A percentile compares a stretch with the other conserved stretches of the same genome.
These are phyloP conservation scores for Chaetodon trifasciatus DNA, from an alignment of 2,797 vertebrate genomes.

Conservation along the genomic window DNA sequence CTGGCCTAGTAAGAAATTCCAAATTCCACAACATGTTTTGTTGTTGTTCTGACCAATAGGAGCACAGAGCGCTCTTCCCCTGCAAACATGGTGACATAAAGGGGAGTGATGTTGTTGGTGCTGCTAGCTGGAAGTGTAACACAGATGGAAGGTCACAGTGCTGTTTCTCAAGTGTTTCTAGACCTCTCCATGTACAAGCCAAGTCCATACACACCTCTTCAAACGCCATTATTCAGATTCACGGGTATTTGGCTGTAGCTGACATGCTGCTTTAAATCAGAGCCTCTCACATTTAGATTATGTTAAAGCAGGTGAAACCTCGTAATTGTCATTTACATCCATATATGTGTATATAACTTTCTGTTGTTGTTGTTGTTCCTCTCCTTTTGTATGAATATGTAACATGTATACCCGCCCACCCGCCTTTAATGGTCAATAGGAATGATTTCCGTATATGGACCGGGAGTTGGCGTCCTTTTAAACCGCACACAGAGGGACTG, in stretches of 20 bases:
- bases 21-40: too few relatives aligned
- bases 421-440: neutral
- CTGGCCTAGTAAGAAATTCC: too few relatives aligned
- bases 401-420: neutral
- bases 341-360: neutral
- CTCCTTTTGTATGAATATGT: neutral
- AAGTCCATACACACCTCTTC: too few relatives aligned
- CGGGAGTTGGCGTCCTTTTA: conserved; percentile 42
- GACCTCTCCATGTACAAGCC: too few relatives aligned
- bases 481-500: conserved; percentile 29
- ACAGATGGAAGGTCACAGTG: too few relatives aligned
- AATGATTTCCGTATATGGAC: conserved; percentile 6
- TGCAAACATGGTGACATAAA: too few relatives aligned
- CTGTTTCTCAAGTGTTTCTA: too few relatives aligned
- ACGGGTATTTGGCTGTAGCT: neutral
- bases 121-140: too few relatives aligned
- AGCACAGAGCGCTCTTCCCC: too few relatives aligned
- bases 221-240: neutral
- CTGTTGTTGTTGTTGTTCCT: neutral
- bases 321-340: neutral
- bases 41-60: too few relatives aligned
- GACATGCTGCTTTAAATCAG: neutral
- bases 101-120: too few relatives aligned
- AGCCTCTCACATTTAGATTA: neutral
- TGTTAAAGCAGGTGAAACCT: neutral